Evolutionary conservation across 2,888 invertebrate species (phyloP).

Genomic region (Platynereis dumerilii): DNA sequence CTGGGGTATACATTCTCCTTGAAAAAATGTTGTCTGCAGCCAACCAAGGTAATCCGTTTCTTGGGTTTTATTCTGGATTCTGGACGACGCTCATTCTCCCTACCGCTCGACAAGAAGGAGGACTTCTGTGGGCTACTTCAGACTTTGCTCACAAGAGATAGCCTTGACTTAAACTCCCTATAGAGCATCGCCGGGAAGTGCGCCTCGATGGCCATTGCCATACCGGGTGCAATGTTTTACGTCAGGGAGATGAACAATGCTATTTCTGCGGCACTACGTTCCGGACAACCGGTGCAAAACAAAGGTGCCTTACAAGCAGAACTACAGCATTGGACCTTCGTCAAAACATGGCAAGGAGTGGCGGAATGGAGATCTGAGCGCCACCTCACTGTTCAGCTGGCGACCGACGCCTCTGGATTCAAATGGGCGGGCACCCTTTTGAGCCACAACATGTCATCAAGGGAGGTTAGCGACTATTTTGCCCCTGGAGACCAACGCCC

Average conservation of each 20-base stretch:
- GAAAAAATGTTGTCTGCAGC: neutral
- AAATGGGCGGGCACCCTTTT: neutral
- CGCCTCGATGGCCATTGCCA: conserved; percentile 3
- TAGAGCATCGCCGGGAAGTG: conserved; percentile 1
- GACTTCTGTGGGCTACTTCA: neutral
- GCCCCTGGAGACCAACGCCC: neutral
- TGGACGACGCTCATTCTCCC: neutral
- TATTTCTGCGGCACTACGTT: neutral
- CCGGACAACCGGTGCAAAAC: neutral
- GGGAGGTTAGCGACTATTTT: neutral
- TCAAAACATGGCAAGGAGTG: neutral
- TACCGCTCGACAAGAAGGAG: neutral
- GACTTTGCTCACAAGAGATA: neutral
- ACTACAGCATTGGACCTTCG: neutral
- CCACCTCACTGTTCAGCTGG: neutral
- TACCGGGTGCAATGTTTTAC: neutral
- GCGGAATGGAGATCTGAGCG: neutral
- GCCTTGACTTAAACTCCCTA: neutral
- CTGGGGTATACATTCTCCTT: conserved; percentile 2
- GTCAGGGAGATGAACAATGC: neutral
- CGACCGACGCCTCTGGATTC: neutral
- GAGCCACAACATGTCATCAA: too few species aligned
- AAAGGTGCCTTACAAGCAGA: neutral
- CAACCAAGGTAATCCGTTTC: neutral
- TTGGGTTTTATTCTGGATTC: neutral